Percentiles rank a stretch among this genome's conserved stretches.
These are phyloP conservation scores for Arizona elegans DNA, from an alignment of 2,113 vertebrate species.

Conservation along the genomic window DNA sequence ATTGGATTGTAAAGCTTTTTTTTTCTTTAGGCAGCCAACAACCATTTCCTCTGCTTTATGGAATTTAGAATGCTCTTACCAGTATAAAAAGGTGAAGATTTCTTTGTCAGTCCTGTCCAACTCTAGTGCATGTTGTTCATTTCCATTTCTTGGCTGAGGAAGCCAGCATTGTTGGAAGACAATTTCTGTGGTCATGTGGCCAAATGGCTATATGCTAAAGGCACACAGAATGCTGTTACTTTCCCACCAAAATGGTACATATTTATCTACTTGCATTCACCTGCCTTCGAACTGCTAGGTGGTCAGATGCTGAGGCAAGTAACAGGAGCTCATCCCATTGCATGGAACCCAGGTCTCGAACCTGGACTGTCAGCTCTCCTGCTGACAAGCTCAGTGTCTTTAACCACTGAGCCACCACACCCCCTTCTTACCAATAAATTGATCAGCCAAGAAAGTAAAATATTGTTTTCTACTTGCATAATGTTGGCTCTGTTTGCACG, in stretches of 20 bases:
- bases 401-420: neutral
- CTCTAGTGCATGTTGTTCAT: neutral
- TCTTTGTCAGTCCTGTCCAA: neutral
- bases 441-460: slow-evolving; percentile 11
- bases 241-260: neutral
- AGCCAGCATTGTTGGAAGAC: neutral
- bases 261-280: neutral
- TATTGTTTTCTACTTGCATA: slow-evolving; percentile 17
- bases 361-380: neutral
- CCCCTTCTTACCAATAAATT: neutral
- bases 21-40: neutral
- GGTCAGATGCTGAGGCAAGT: too few relatives aligned
- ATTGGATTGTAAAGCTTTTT: slow-evolving; percentile 26
- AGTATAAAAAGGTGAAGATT: neutral
- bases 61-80: neutral
- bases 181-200: neutral
- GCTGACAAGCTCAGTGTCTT: neutral
- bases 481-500: neutral
- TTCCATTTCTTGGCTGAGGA: neutral
- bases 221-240: neutral
- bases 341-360: neutral
- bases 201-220: neutral
- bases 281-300: too few relatives aligned
- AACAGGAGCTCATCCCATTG: neutral
- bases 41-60: slow-evolving; percentile 3